Evolutionary conservation across 2,888 invertebrate species (phyloP), one percentile per base, ranked within the genome.

Genomic region (Hypselothyrea guttata): DNA sequence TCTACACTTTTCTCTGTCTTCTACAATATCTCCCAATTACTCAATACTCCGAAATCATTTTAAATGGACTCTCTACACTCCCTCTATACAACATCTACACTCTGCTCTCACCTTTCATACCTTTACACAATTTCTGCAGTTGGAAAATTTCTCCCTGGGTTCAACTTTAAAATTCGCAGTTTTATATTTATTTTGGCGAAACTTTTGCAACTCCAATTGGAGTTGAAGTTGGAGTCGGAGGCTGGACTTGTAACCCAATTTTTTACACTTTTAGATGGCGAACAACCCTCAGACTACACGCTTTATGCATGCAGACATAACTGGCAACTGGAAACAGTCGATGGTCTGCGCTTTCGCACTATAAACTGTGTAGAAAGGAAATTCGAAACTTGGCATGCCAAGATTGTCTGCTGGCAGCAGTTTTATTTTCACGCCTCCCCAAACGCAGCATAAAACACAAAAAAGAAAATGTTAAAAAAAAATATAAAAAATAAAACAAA

Each of bases 401-500:
- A 61, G 66, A 66, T 35, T 46, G 45, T 66, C 54, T 47, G 11
- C 37, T 27, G 42, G 27, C 31, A 27, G 34, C 47, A 11, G 8
- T 49, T 51, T 44, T 34, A 40, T 44, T 64, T 71, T 63, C 71
- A 74, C 74, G 77, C 75, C 81, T 73, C 63, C 78, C 71, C 76
- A 37, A 70, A 66, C 61, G 61, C 46, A 47, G 44, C 44, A 49
- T 55, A 60, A 37, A 55, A 33, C 35, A 12, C 45, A 4, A 35
- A 42, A 34, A 38, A 12, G 28, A 38, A 44, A 27, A 15, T 33
- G 13, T 16, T 8, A 48, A 11, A 35, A 12, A 56, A 75, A 70
- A 77, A n/a, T n/a, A n/a, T n/a, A n/a, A 58, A 54, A 70, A 70
- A 70, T 60, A 67, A 67, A 74, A 71, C 48, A 70, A 73, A 84